Base-by-base conservation (phyloP, 2,113 vertebrate species). In the Zapornia atra region DNA sequence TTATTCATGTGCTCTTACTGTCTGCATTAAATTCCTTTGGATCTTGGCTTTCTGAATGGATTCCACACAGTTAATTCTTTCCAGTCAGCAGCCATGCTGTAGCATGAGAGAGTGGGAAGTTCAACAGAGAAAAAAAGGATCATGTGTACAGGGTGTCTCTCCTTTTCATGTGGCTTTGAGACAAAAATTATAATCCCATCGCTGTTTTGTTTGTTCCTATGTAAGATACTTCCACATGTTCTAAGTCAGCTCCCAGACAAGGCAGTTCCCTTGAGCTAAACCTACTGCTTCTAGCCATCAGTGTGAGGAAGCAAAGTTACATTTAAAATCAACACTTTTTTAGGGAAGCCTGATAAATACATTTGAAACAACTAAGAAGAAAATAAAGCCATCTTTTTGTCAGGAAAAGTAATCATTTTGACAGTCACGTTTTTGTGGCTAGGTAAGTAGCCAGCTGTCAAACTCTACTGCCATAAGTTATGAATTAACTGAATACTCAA, bases 401-500 rank as follows among this genome's bases (percentile, higher is more conserved):
- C 57, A 79, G 29, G 38, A 54, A 72, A 92, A 61, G 10, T 40
- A 65, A 92, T 26, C 12, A 84, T 22, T 68, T 38, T 83, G 57
- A 34, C 20, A 36, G 9, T 36, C 21, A 80, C 31, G 31, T 53
- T 86, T 82, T 88, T 76, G 64, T 40, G 29, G 60, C 14, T 72
- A 61, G 12, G 70, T 85, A 86, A 79, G 33, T 83, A 92, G 72
- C 33, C 13, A 7, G 31, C 54, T 79, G 91, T 93, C 29, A 75
- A 90, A 48, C 10, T 17, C 14, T 94, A 77, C 22, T 40, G 65
- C 26, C 33, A 93, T 92, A 95, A 95, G 82, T 85, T 53, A 77
- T 29, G 34, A 59, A 42, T 68, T 90, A 93, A 91, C 64, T 48
- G 77, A 83, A 64, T 77, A n/a, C 25, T 87, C 96, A 83, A 90